phyloP scores from a whole-genome alignment of 2,888 invertebrate genomes.

The Drosophila paramelanica region DNA sequence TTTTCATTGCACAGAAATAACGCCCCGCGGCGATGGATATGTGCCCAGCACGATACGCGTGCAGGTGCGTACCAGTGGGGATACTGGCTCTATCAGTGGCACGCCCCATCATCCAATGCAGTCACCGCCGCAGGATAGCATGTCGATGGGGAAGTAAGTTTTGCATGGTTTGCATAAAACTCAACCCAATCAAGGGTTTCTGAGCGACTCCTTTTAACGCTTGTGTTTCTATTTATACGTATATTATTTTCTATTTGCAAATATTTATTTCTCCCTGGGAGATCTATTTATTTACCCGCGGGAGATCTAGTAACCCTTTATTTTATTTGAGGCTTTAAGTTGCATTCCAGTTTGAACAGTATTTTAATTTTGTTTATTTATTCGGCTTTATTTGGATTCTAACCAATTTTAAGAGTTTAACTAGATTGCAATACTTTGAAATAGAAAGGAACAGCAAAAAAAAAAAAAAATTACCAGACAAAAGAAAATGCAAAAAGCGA shows the following conservation, averaged over 20 bases:
- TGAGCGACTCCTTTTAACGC: constrained; percentile 8
- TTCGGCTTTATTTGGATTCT: constrained; percentile 36
- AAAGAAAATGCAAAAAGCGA: constrained; percentile 17
- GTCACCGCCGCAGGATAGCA: constrained; percentile 87
- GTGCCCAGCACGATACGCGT: constrained; percentile 94
- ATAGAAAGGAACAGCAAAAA: constrained; percentile 29
- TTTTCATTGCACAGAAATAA: constrained; percentile 69
- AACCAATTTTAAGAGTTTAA: constrained; percentile 52
- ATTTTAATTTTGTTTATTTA: constrained; percentile 22
- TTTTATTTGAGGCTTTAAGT: constrained; percentile 5
- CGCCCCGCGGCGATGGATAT: constrained; percentile 89
- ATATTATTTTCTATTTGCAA: neutral
- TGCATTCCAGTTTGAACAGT: constrained; percentile 17
- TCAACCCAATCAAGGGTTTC: constrained; percentile 2
- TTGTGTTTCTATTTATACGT: constrained; percentile 12
- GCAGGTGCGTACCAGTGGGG: constrained; percentile 90
- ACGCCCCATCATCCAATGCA: constrained; percentile 90
- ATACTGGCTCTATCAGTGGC: constrained; percentile 86
- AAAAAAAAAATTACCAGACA: constrained; percentile 12
- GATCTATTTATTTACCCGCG: constrained; percentile 4
- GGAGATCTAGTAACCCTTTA: neutral
- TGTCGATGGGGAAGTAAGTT: constrained; percentile 89
- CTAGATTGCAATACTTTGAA: constrained; percentile 82
- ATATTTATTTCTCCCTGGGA: constrained; percentile 1
- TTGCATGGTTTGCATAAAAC: constrained; percentile 25